Conservation (phyloP, 2,888 invertebrate species). For the Lymantria monacha region DNA sequence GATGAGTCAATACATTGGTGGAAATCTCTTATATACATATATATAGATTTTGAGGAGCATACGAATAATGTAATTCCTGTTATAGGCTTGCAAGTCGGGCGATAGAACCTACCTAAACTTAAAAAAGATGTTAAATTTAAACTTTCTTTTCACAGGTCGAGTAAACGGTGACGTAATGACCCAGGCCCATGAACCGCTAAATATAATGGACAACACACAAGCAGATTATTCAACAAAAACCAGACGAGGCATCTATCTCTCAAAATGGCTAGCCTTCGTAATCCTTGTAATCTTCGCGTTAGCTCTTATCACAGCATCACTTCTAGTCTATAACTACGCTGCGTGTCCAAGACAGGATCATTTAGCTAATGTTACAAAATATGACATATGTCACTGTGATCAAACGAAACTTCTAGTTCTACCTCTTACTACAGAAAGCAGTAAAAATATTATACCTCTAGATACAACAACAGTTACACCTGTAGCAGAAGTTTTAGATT, state of each 20-base stretch:
- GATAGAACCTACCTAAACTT: too few species aligned
- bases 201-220: conserved; percentile 84
- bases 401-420: conserved; percentile 67
- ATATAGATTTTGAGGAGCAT: too few species aligned
- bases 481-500: conserved; percentile 60
- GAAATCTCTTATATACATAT: too few species aligned
- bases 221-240: conserved; percentile 85
- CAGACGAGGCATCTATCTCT: conserved; percentile 84
- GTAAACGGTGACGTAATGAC: conserved; percentile 74
- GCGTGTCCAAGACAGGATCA: conserved; percentile 82
- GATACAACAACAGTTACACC: conserved; percentile 49
- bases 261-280: conserved; percentile 84
- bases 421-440: conserved; percentile 65
- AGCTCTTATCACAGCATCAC: conserved; percentile 86
- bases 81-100: too few species aligned
- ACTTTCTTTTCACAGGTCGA: conserved; percentile 52
- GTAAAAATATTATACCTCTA: conserved; percentile 57
- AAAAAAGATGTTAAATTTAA: too few species aligned
- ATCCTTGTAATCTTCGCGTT: conserved; percentile 84
- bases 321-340: conserved; percentile 89
- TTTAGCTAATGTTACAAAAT: conserved; percentile 71
- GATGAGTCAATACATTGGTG: too few species aligned
- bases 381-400: conserved; percentile 67
- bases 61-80: too few species aligned
- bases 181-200: conserved; percentile 71